Evolutionary conservation across 2,888 invertebrate species (phyloP).

Genomic region (Shargacucullia verbasci): DNA sequence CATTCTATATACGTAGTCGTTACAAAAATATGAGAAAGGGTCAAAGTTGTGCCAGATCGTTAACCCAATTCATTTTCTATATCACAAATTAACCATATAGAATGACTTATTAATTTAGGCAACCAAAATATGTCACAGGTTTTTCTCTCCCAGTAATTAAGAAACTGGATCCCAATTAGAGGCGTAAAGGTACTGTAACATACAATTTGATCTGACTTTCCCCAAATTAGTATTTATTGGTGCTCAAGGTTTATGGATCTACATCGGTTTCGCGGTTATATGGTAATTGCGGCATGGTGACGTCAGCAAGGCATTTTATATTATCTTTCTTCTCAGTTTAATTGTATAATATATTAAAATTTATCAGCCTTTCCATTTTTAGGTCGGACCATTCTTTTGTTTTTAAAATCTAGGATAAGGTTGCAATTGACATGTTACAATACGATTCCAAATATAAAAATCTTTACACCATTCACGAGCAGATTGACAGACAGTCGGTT

Average conservation of each 20-base stretch:
- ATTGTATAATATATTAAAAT: too few species aligned
- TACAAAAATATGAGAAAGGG: too few species aligned
- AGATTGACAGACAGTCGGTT: too few species aligned
- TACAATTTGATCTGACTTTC: constrained; percentile 51
- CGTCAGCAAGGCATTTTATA: constrained; percentile 18
- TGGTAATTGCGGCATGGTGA: constrained; percentile 52
- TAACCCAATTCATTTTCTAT: background rate
- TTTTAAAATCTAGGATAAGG: too few species aligned
- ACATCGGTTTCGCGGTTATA: constrained; percentile 48
- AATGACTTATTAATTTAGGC: constrained; percentile 4
- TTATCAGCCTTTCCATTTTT: too few species aligned
- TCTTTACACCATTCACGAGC: too few species aligned
- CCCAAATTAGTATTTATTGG: constrained; percentile 57
- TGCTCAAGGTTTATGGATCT: constrained; percentile 50
- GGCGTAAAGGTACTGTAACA: constrained; percentile 38
- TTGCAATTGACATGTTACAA: too few species aligned
- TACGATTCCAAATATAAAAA: too few species aligned
- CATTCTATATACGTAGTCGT: too few species aligned
- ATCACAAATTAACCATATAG: background rate
- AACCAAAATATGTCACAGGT: constrained; percentile 1
- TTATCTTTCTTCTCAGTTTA: too few species aligned
- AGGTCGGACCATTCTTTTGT: too few species aligned
- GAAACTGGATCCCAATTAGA: constrained; percentile 56
- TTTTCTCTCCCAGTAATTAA: constrained; percentile 39
- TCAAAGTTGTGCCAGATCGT: too few species aligned